Percentiles rank a stretch among this genome's conserved stretches.
Conservation (phyloP, 1,140 invertebrate genomes). For the Pachyrhynchus sulphureomaculatus region DNA sequence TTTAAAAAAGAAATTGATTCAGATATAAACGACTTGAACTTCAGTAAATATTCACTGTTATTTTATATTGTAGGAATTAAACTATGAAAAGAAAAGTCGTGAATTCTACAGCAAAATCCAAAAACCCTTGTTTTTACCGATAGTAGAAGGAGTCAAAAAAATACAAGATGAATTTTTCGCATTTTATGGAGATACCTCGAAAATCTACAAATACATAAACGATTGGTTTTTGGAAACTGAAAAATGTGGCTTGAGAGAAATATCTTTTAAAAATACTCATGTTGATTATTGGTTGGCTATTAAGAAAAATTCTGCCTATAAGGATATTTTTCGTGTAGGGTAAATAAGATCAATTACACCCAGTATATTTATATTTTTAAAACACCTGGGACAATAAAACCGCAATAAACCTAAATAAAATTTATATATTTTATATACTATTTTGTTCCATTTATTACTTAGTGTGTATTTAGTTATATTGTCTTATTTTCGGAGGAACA, state of each 20-base stretch:
- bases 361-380: no score
- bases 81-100: slow-evolving; percentile 56
- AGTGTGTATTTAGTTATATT: no score
- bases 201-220: slow-evolving; percentile 60
- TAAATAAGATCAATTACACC: slow-evolving; percentile 37
- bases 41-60: no score
- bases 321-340: slow-evolving; percentile 62
- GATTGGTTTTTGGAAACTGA: slow-evolving; percentile 63
- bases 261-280: slow-evolving; percentile 7
- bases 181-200: slow-evolving; percentile 60
- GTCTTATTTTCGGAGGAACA: no score
- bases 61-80: slow-evolving; percentile 22
- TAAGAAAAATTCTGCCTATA: slow-evolving; percentile 57
- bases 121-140: slow-evolving; percentile 54
- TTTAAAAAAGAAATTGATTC: no score
- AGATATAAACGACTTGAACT: no score
- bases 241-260: slow-evolving; percentile 55
- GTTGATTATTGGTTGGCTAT: slow-evolving; percentile 11
- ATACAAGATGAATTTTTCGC: slow-evolving; percentile 62
- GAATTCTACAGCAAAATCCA: slow-evolving; percentile 59
- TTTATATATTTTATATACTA: no score
- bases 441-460: no score
- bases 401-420: no score
- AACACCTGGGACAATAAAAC: no score
- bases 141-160: slow-evolving; percentile 58